Conservation (phyloP, 2,797 vertebrate species). For the Hephaestus fuliginosus region DNA sequence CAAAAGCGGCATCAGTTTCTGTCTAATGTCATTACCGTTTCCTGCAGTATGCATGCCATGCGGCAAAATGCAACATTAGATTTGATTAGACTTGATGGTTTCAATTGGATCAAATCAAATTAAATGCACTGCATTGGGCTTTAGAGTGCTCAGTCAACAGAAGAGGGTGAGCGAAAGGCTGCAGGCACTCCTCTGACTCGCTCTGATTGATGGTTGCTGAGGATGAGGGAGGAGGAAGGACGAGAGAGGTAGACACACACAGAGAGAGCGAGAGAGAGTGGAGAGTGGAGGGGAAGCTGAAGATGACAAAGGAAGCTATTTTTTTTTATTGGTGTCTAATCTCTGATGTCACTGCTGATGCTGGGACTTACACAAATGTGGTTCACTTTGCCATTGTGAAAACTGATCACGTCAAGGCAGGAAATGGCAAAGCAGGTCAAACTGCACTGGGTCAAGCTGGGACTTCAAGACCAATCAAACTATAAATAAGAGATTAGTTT, state of each 20-base stretch:
- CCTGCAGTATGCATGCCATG: slow-evolving; percentile 46
- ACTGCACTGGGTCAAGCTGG: slow-evolving; percentile 27
- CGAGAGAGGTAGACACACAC: slow-evolving; percentile 21
- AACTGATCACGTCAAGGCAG: slow-evolving; percentile 29
- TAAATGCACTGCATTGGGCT: slow-evolving; percentile 60
- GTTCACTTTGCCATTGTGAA: slow-evolving; percentile 25
- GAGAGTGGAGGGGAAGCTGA: slow-evolving; percentile 18
- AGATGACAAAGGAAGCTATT: slow-evolving; percentile 24
- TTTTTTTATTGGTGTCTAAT: slow-evolving; percentile 26
- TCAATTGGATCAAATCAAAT: slow-evolving; percentile 79
- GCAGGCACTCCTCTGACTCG: slow-evolving; percentile 56
- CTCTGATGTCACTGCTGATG: slow-evolving; percentile 17
- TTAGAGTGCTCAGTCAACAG: slow-evolving; percentile 68
- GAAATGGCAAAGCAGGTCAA: slow-evolving; percentile 53
- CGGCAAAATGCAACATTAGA: slow-evolving; percentile 57
- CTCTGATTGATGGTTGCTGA: slow-evolving; percentile 62
- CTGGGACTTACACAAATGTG: slow-evolving; percentile 16
- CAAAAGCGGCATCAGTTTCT: slow-evolving; percentile 67
- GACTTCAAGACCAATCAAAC: slow-evolving; percentile 11
- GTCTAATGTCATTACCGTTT: slow-evolving; percentile 67
- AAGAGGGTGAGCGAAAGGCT: slow-evolving; percentile 66
- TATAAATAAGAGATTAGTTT: neutral
- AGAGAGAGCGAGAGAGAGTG: slow-evolving; percentile 13
- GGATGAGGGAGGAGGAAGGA: slow-evolving; percentile 10
- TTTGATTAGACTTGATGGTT: slow-evolving; percentile 73